A percentile compares a stretch with the other conserved stretches of the same genome.
Conservation (phyloP, 2,113 vertebrate species). For the Tetraodon nigroviridis region DNA sequence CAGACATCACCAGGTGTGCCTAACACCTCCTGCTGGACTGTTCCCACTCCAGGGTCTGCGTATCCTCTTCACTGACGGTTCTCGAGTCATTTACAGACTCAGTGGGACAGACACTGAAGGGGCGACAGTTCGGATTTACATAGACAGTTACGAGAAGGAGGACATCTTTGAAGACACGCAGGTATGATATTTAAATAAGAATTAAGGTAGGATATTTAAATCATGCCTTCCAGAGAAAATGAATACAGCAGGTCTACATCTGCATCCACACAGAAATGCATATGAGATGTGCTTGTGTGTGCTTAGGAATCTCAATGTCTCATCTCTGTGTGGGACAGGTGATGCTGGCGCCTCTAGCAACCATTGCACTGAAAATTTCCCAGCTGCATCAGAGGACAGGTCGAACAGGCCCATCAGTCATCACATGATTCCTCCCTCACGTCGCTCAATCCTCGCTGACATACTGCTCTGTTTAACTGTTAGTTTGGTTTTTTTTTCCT, state of each 20-base stretch:
- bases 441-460: background rate
- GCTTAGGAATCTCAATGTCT: slow-evolving; percentile 4
- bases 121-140: slow-evolving; percentile 88
- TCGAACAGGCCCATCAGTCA: slow-evolving; percentile 83
- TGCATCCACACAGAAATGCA: slow-evolving; percentile 1
- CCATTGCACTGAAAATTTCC: slow-evolving; percentile 89
- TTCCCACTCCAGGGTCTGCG: slow-evolving; percentile 80
- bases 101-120: slow-evolving; percentile 86
- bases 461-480: background rate
- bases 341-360: slow-evolving; percentile 87
- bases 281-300: slow-evolving; percentile 4
- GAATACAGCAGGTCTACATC: background rate
- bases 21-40: slow-evolving; percentile 3
- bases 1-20: background rate
- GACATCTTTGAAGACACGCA: slow-evolving; percentile 86
- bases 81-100: slow-evolving; percentile 91
- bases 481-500: slow-evolving; percentile 14
- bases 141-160: slow-evolving; percentile 93
- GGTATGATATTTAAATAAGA: slow-evolving; percentile 63
- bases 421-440: slow-evolving; percentile 75
- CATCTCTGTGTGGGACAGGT: slow-evolving; percentile 70
- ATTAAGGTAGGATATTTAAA: background rate
- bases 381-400: slow-evolving; percentile 86
- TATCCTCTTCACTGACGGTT: slow-evolving; percentile 91
- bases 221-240: background rate